Conservation (phyloP, 2,797 vertebrate species). For the Mus minutoides region DNA sequence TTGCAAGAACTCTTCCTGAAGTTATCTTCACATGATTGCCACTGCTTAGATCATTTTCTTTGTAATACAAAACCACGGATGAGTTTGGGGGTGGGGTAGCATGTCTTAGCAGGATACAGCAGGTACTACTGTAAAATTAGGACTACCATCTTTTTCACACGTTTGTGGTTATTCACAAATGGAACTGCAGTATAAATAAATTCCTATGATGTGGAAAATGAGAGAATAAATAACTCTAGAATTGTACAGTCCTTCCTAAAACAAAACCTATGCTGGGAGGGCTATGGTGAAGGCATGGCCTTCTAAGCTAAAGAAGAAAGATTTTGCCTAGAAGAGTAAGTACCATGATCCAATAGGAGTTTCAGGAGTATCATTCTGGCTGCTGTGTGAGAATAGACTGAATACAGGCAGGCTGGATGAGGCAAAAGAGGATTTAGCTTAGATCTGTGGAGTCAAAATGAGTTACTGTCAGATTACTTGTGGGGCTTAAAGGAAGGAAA, state of each 20-base stretch:
- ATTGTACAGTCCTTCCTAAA: neutral
- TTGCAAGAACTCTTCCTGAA: neutral
- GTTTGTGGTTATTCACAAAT: neutral
- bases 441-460: neutral
- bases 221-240: neutral
- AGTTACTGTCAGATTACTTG: neutral
- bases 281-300: neutral
- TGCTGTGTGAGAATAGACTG: neutral
- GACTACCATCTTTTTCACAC: constrained; percentile 24
- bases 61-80: neutral
- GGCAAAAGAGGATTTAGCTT: neutral
- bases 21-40: neutral
- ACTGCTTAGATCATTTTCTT: neutral
- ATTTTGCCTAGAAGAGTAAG: neutral
- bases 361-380: neutral
- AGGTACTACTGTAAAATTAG: neutral
- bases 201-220: neutral
- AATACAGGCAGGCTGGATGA: neutral
- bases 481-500: neutral
- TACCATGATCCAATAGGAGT: neutral
- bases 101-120: neutral
- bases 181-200: neutral
- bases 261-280: neutral
- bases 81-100: neutral
- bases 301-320: neutral